A percentile compares a stretch with the other conserved stretches of the same genome.
These are phyloP conservation scores for Selenia dentaria DNA, from an alignment of 2,888 invertebrate genomes.

Conservation along the genomic window DNA sequence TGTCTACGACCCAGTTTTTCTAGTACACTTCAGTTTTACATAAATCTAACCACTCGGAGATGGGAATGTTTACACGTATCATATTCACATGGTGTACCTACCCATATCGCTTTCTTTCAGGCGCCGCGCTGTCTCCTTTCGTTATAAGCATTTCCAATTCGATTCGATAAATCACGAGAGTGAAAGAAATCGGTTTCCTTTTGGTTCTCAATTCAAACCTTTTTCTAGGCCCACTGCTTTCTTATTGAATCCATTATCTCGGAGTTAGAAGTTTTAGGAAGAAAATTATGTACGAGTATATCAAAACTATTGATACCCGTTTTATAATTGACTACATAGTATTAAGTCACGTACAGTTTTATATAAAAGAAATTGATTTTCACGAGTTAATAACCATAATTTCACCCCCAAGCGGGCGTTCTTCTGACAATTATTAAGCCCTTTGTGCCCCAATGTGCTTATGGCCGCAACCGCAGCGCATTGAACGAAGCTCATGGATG, in stretches of 20 bases:
- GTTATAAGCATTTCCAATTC: slow-evolving; percentile 57
- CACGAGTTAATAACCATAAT: slow-evolving; percentile 2
- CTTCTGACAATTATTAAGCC: slow-evolving; percentile 16
- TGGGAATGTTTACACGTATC: slow-evolving; percentile 44
- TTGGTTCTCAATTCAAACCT: slow-evolving; percentile 46
- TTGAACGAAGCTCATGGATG: slow-evolving; percentile 1
- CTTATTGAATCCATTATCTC: slow-evolving; percentile 9
- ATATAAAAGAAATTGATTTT: slow-evolving; percentile 2
- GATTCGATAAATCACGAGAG: slow-evolving; percentile 57
- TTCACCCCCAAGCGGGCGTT: slow-evolving; percentile 4
- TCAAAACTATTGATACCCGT: too few species aligned
- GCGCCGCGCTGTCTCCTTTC: slow-evolving; percentile 60
- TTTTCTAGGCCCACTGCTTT: slow-evolving; percentile 29
- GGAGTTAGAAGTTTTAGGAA: background rate
- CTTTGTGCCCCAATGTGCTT: slow-evolving; percentile 20
- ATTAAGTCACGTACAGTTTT: too few species aligned
- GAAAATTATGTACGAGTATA: too few species aligned
- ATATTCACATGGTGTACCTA: slow-evolving; percentile 36
- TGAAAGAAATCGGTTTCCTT: slow-evolving; percentile 36
- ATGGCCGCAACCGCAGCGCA: slow-evolving; percentile 6
- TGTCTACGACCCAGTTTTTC: slow-evolving; percentile 64
- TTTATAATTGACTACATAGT: too few species aligned
- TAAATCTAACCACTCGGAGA: slow-evolving; percentile 45
- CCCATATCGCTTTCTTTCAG: slow-evolving; percentile 44
- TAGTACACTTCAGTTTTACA: slow-evolving; percentile 50